Conservation (phyloP, 2,797 vertebrate genomes). For the Channa striata region DNA sequence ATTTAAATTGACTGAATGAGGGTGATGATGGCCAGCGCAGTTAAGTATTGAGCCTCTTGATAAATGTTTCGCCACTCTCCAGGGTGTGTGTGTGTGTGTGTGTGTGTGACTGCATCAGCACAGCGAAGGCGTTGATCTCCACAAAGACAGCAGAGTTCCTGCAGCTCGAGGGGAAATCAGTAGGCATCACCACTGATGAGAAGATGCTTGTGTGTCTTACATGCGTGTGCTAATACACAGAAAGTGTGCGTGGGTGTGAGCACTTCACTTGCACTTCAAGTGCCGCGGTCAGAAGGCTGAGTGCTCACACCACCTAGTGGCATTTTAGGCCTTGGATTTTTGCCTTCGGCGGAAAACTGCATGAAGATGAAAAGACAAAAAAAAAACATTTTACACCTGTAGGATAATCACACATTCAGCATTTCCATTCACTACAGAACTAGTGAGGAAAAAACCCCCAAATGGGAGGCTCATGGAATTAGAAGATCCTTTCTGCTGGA, state of each 20-base stretch:
- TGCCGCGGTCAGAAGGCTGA: slow-evolving; percentile 54
- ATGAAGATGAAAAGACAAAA: slow-evolving; percentile 22
- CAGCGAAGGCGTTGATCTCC: slow-evolving; percentile 55
- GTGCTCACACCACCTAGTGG: slow-evolving; percentile 79
- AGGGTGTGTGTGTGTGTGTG: background rate
- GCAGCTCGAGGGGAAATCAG: slow-evolving; percentile 68
- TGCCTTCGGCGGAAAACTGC: slow-evolving; percentile 5
- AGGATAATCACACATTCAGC: background rate
- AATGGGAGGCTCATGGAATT: background rate
- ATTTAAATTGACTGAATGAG: slow-evolving; percentile 29
- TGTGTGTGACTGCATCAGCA: slow-evolving; percentile 13
- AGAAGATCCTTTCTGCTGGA: background rate
- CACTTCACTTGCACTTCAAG: slow-evolving; percentile 21
- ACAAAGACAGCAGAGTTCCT: slow-evolving; percentile 52
- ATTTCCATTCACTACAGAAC: background rate
- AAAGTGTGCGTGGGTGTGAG: slow-evolving; percentile 24
- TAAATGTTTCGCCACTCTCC: slow-evolving; percentile 55
- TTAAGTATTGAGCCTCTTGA: slow-evolving; percentile 42
- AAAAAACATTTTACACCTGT: slow-evolving; percentile 3
- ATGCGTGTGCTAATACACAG: slow-evolving; percentile 11
- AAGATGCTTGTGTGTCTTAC: slow-evolving; percentile 23
- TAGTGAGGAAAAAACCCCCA: background rate
- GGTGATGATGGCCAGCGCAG: slow-evolving; percentile 42
- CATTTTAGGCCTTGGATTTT: background rate
- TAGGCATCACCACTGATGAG: slow-evolving; percentile 63